phyloP scores from a whole-genome alignment of 2,113 vertebrate genomes.

The Podarcis cretensis region DNA sequence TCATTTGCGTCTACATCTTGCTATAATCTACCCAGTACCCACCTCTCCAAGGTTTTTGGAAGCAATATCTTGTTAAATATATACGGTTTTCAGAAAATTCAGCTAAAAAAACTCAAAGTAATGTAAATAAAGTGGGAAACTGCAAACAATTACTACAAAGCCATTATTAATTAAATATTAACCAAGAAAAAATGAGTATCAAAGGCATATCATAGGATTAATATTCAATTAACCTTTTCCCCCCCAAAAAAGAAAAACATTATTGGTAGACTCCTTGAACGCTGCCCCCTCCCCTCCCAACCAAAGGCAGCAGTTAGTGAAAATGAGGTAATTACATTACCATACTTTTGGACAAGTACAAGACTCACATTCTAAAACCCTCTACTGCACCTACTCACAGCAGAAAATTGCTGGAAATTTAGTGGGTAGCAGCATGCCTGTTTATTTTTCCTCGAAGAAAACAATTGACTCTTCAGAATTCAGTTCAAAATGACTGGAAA shows the following conservation, averaged over 20 bases:
- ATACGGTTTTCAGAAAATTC: constrained; percentile 30
- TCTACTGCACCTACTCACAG: constrained; percentile 65
- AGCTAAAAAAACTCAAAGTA: constrained; percentile 52
- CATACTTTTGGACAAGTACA: constrained; percentile 73
- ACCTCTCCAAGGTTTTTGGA: constrained; percentile 40
- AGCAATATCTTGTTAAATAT: constrained; percentile 37
- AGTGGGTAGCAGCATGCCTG: constrained; percentile 62
- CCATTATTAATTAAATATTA: constrained; percentile 60
- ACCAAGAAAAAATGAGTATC: constrained; percentile 69
- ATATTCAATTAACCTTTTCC: constrained; percentile 70
- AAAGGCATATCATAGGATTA: constrained; percentile 74
- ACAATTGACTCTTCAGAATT: constrained; percentile 65
- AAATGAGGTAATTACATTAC: constrained; percentile 80
- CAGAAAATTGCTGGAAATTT: constrained; percentile 72
- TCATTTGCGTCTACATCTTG: not conserved
- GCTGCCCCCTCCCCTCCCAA: not conserved
- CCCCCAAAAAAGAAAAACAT: constrained; percentile 50
- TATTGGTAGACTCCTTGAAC: constrained; percentile 62
- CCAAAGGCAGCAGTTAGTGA: constrained; percentile 65
- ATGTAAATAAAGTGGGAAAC: constrained; percentile 57
- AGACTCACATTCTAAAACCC: constrained; percentile 60
- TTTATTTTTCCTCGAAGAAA: constrained; percentile 75
- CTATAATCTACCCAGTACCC: constrained; percentile 13
- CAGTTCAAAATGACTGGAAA: constrained; percentile 60
- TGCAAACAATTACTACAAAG: constrained; percentile 57